Conservation (phyloP, 2,113 vertebrate genomes). For the Ifrita kowaldi region DNA sequence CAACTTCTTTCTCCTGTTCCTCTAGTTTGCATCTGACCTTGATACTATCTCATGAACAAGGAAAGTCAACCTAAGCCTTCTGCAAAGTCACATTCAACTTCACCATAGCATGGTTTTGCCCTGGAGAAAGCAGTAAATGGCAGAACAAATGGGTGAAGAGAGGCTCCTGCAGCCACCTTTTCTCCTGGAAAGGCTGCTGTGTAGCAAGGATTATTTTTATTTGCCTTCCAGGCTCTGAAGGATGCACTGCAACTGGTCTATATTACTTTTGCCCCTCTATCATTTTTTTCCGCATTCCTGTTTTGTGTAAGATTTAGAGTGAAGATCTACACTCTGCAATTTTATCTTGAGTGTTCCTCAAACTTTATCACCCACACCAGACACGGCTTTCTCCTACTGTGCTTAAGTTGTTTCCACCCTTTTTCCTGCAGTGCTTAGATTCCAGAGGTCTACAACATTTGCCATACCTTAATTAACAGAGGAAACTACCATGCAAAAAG, state of each 20-base stretch:
- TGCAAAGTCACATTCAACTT: not conserved
- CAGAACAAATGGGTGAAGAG: not conserved
- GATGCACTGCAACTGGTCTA: not conserved
- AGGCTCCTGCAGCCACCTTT: not conserved
- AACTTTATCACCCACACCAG: not conserved
- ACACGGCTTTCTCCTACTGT: rapidly evolving
- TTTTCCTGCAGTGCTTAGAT: not conserved
- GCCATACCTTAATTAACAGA: not conserved
- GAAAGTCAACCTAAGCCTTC: not conserved
- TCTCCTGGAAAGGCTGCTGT: not conserved
- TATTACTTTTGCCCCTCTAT: not conserved
- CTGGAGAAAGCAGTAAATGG: not conserved
- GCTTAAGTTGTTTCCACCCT: not conserved
- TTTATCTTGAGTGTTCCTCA: not conserved
- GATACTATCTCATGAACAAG: not conserved
- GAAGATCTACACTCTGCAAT: not conserved
- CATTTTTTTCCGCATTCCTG: not conserved
- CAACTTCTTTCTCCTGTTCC: not conserved
- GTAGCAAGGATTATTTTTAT: not conserved
- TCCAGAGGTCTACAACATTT: not conserved
- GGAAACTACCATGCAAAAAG: not conserved
- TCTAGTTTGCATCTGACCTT: not conserved
- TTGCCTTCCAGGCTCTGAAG: not conserved
- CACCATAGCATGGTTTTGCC: not conserved
- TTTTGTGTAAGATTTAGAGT: not conserved